These are phyloP conservation scores for Aporrectodea caliginosa DNA, from an alignment of 1,140 invertebrate genomes.

Conservation along the genomic window DNA sequence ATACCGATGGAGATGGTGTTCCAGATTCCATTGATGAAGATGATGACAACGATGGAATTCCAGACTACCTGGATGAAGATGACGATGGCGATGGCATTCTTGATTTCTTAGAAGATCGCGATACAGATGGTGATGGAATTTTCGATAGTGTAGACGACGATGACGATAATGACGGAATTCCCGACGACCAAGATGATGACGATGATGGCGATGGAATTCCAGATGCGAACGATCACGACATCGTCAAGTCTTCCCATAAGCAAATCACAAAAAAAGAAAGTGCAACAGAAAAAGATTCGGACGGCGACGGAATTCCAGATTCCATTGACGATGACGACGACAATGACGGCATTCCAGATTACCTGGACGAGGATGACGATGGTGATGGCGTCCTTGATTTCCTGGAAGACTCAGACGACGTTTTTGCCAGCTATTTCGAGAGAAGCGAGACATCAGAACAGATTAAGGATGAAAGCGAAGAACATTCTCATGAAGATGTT, in stretches of 20 bases:
- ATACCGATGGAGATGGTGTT: constrained; percentile 25
- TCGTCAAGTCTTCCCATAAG: not conserved
- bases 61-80: constrained; percentile 33
- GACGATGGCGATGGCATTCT: constrained; percentile 34
- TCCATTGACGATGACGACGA: constrained; percentile 34
- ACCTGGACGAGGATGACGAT: constrained; percentile 32
- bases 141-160: constrained; percentile 6
- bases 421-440: constrained; percentile 23
- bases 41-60: constrained; percentile 32
- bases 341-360: constrained; percentile 34
- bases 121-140: not conserved
- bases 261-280: no score
- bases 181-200: constrained; percentile 24
- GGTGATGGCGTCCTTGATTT: constrained; percentile 33
- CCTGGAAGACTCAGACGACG: constrained; percentile 26
- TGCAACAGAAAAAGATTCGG: constrained; percentile 14
- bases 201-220: not conserved
- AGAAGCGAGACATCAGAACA: constrained; percentile 26
- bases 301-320: constrained; percentile 34
- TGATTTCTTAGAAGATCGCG: constrained; percentile 19
- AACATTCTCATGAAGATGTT: not conserved
- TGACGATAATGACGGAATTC: constrained; percentile 30
- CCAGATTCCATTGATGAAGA: constrained; percentile 31
- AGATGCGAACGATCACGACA: not conserved
- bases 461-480: constrained; percentile 24